Conservation (phyloP, 2,797 vertebrate genomes). For the Dendrocincla tyrannina region DNA sequence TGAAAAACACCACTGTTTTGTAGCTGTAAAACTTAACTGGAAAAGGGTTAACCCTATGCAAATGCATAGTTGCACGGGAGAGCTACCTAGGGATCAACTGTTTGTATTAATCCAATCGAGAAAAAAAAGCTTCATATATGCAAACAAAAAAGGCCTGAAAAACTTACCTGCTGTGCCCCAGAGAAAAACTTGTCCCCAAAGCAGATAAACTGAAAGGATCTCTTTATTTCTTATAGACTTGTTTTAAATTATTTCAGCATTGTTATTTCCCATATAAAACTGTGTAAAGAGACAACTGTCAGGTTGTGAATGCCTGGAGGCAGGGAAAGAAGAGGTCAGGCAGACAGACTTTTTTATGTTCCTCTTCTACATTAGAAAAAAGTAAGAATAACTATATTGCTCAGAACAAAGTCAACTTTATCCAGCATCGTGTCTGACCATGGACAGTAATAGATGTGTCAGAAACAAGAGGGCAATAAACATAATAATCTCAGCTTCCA, state of each 20-base stretch:
- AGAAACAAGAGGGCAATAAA: constrained; percentile 22
- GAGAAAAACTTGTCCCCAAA: not conserved
- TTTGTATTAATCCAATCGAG: not conserved
- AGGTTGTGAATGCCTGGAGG: not conserved
- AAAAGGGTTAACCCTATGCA: not conserved
- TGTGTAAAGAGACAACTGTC: not conserved
- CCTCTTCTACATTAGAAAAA: not conserved
- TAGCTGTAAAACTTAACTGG: not conserved
- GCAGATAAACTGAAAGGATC: not conserved
- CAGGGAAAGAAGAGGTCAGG: not conserved
- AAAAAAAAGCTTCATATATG: not conserved
- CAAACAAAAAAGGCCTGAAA: not conserved
- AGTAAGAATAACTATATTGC: not conserved
- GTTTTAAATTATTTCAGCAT: not conserved
- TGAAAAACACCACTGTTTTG: not conserved
- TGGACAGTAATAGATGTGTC: not conserved
- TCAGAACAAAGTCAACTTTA: not conserved
- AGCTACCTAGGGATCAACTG: not conserved
- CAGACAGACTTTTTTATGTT: not conserved
- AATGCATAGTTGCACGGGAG: not conserved
- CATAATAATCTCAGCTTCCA: not conserved
- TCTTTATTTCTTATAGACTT: not conserved
- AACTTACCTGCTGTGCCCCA: not conserved
- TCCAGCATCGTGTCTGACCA: not conserved
- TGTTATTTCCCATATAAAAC: not conserved